phyloP scores from a whole-genome alignment of 2,113 vertebrate species.

The Microtus pennsylvanicus region DNA sequence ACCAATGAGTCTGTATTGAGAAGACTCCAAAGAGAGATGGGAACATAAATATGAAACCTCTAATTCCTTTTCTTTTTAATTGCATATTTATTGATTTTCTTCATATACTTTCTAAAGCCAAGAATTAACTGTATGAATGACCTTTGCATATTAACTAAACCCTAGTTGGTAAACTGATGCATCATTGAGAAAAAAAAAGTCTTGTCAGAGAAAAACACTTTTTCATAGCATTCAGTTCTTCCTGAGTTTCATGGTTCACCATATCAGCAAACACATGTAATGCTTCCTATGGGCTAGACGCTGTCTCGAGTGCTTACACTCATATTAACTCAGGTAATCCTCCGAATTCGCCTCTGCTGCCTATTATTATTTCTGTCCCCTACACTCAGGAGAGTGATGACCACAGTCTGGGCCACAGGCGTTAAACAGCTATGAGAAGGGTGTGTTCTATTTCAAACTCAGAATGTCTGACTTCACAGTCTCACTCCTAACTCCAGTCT shows the following conservation, averaged over 20 bases:
- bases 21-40: conserved; percentile 55
- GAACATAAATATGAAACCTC: conserved; percentile 59
- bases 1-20: conserved; percentile 63
- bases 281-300: neutral
- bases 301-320: neutral
- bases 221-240: neutral
- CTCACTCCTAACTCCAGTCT: fast-evolving
- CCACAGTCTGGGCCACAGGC: too few relatives aligned
- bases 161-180: conserved; percentile 17
- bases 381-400: neutral
- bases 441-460: too few relatives aligned
- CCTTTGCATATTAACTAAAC: conserved; percentile 69
- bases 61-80: conserved; percentile 83
- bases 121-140: conserved; percentile 73
- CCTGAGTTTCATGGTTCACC: neutral
- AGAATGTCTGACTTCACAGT: neutral
- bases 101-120: conserved; percentile 66
- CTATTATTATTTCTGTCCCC: neutral
- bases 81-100: conserved; percentile 72
- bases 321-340: neutral
- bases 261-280: too few relatives aligned
- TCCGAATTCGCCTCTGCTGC: neutral
- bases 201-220: neutral
- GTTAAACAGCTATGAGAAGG: neutral
- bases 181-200: neutral